Evolutionary conservation across 2,888 invertebrate genomes (phyloP).

Genomic region (Rhorus exstirpatorius): DNA sequence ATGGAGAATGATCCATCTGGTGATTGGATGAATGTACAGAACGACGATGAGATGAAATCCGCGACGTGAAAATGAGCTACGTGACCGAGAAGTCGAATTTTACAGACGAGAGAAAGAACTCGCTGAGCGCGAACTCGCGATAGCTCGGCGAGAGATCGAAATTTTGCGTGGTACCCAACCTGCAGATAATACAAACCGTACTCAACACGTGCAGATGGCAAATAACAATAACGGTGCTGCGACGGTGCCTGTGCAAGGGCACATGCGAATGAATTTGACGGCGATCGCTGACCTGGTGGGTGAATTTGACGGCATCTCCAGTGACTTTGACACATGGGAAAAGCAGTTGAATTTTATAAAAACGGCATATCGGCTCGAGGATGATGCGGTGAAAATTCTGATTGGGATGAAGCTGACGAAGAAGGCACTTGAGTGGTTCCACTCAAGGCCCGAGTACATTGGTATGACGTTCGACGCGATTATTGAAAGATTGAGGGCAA

Average conservation of each 20-base stretch:
- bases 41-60: not conserved
- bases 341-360: slow-evolving; percentile 45
- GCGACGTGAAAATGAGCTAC: not conserved
- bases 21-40: slow-evolving; percentile 45
- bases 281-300: slow-evolving; percentile 20
- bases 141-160: slow-evolving; percentile 33
- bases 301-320: slow-evolving; percentile 16
- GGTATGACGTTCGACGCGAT: slow-evolving; percentile 24
- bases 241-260: not conserved
- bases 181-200: not conserved
- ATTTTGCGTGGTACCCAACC: slow-evolving; percentile 4
- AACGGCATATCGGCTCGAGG: slow-evolving; percentile 27
- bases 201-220: not conserved
- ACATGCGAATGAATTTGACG: not conserved
- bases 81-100: slow-evolving; percentile 7
- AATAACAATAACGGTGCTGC: not conserved
- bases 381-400: slow-evolving; percentile 33
- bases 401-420: slow-evolving; percentile 37
- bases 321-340: slow-evolving; percentile 38
- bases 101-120: slow-evolving; percentile 21
- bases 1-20: slow-evolving; percentile 48
- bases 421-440: slow-evolving; percentile 53
- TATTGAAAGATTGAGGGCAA: slow-evolving; percentile 18
- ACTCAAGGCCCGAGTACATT: slow-evolving; percentile 52
- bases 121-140: slow-evolving; percentile 22